phyloP scores from a whole-genome alignment of 1,140 invertebrate species.

The Mesaphorura yosii region DNA sequence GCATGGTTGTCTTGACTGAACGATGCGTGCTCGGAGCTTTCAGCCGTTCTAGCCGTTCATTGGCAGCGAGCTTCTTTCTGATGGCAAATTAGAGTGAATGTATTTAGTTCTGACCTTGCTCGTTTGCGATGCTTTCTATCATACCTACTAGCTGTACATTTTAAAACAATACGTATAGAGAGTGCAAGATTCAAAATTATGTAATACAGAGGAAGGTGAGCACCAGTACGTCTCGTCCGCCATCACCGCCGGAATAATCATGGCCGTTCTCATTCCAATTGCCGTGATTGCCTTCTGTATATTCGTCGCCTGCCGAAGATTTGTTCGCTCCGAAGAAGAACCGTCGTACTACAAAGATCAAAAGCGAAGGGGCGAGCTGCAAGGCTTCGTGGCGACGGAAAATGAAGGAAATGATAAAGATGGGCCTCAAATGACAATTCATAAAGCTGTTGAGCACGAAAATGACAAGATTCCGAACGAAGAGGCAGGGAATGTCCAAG shows the following conservation, averaged over 20 bases:
- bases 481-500: too few relatives aligned
- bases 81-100: too few relatives aligned
- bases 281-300: conserved; percentile 36
- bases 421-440: not conserved
- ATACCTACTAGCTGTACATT: too few relatives aligned
- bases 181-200: not conserved
- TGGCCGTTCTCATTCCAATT: conserved; percentile 42
- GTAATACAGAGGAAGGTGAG: conserved; percentile 31
- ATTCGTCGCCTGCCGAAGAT: conserved; percentile 12
- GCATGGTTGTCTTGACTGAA: too few relatives aligned
- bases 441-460: not conserved
- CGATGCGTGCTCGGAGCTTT: too few relatives aligned
- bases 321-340: not conserved
- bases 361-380: not conserved
- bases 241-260: conserved; percentile 39
- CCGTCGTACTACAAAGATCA: not conserved
- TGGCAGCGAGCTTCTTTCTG: too few relatives aligned
- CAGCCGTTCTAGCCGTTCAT: too few relatives aligned
- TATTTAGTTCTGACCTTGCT: too few relatives aligned
- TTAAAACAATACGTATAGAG: not conserved
- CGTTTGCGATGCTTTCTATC: too few relatives aligned
- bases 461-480: not conserved
- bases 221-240: conserved; percentile 32
- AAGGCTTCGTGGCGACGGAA: conserved; percentile 2
- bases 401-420: not conserved